phyloP scores from a whole-genome alignment of 23 tunicate genomes.

The Styela clava region DNA sequence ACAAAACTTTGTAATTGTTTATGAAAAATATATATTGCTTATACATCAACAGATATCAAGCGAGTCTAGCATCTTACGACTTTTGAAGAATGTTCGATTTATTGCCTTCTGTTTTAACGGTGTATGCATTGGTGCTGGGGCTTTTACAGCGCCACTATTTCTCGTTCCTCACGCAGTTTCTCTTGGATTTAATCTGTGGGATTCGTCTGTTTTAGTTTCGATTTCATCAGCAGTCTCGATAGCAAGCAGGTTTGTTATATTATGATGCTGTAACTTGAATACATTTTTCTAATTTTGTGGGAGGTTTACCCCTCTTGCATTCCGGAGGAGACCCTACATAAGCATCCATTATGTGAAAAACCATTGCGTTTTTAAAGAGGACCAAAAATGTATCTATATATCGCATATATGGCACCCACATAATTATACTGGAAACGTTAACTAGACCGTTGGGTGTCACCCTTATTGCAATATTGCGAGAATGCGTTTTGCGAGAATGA shows the following conservation, averaged over 20 bases:
- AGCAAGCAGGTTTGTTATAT: constrained; percentile 30
- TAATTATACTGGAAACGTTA: too few relatives aligned
- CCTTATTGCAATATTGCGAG: too few relatives aligned
- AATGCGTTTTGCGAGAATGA: too few relatives aligned
- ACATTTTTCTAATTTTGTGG: neutral
- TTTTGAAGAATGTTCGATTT: constrained; percentile 17
- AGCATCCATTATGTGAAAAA: too few relatives aligned
- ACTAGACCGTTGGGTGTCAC: too few relatives aligned
- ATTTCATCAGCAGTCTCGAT: constrained; percentile 31
- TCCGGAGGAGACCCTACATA: too few relatives aligned
- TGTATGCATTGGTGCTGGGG: constrained; percentile 43
- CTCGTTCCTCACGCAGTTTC: constrained; percentile 31
- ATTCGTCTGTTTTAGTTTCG: constrained; percentile 29
- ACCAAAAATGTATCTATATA: too few relatives aligned
- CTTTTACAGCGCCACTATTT: constrained; percentile 39
- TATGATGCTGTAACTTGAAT: neutral
- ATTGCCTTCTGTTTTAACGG: constrained; percentile 24
- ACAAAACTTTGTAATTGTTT: too few relatives aligned
- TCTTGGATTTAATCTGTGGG: constrained; percentile 15
- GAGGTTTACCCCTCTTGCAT: too few relatives aligned
- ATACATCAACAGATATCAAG: neutral
- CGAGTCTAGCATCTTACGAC: neutral
- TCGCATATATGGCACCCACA: too few relatives aligned
- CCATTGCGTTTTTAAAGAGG: too few relatives aligned
- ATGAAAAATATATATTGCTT: too few relatives aligned